Evolutionary conservation across 2,113 vertebrate species (phyloP).

Genomic region (Bettongia penicillata): DNA sequence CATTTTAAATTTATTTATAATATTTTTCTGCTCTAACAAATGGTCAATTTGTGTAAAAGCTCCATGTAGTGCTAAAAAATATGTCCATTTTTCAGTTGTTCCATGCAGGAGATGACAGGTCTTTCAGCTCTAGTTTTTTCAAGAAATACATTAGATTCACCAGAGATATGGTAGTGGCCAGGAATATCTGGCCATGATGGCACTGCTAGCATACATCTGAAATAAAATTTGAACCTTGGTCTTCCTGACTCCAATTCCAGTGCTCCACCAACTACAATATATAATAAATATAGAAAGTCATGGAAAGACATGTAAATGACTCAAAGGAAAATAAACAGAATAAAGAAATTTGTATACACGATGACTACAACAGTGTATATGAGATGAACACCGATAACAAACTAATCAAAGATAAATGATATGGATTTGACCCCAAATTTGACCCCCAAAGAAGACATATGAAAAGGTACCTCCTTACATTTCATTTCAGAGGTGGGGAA

Average conservation of each 20-base stretch:
- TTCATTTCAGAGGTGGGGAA: not conserved
- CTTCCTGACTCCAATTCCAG: not conserved
- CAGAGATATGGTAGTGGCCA: not conserved
- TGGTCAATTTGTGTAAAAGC: not conserved
- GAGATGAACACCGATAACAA: not conserved
- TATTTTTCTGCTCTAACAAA: not conserved
- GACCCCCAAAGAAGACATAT: not conserved
- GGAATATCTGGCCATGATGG: not conserved
- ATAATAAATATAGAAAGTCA: not conserved
- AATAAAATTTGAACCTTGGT: not conserved
- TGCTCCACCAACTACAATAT: not conserved
- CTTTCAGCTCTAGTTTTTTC: not conserved
- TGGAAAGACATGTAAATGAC: not conserved
- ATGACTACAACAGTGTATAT: not conserved
- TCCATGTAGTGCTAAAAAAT: not conserved
- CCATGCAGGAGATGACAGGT: not conserved
- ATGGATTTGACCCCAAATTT: not conserved
- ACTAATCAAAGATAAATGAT: not conserved
- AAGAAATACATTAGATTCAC: not conserved
- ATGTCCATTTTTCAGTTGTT: not conserved
- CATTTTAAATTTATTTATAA: not conserved
- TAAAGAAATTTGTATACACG: not conserved
- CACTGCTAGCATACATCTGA: not conserved
- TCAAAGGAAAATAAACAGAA: not conserved
- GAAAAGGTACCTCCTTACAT: not conserved